These are phyloP conservation scores for Encarsia formosa DNA, from an alignment of 2,888 invertebrate species.

Conservation along the genomic window DNA sequence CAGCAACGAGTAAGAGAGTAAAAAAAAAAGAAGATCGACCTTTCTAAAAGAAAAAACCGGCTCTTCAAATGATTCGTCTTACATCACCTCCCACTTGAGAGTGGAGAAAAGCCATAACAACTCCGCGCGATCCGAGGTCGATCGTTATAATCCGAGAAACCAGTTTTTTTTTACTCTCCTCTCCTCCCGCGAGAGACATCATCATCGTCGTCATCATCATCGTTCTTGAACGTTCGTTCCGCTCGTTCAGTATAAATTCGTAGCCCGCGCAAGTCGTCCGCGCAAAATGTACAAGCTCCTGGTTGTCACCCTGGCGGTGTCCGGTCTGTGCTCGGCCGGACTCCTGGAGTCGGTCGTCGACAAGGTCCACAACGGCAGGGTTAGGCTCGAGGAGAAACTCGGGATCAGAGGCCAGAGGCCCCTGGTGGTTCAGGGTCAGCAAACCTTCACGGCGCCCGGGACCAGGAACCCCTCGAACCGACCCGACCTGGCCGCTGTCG, in stretches of 20 bases:
- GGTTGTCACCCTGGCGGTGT: background rate
- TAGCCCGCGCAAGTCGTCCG: background rate
- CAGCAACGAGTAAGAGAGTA: no score
- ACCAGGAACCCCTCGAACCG: no score
- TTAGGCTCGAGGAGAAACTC: background rate
- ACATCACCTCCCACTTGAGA: background rate
- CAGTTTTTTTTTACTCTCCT: slow-evolving; percentile 7
- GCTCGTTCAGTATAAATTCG: slow-evolving; percentile 13
- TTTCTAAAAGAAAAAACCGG: background rate
- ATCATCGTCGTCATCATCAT: background rate
- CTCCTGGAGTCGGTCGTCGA: background rate
- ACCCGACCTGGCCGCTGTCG: no score
- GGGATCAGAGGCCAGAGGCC: no score
- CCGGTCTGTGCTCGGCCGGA: background rate
- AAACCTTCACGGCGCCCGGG: no score
- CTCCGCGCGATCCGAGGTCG: background rate
- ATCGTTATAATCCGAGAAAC: slow-evolving; percentile 9
- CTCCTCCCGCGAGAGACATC: background rate
- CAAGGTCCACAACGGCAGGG: background rate
- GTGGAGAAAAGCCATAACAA: background rate
- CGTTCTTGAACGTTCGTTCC: background rate
- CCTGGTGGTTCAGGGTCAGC: no score
- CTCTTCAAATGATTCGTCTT: slow-evolving; percentile 2
- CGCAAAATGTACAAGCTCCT: background rate
- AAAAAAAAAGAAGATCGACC: no score